These are phyloP conservation scores for Thamnophis elegans DNA, from an alignment of 2,797 vertebrate genomes.

Conservation along the genomic window DNA sequence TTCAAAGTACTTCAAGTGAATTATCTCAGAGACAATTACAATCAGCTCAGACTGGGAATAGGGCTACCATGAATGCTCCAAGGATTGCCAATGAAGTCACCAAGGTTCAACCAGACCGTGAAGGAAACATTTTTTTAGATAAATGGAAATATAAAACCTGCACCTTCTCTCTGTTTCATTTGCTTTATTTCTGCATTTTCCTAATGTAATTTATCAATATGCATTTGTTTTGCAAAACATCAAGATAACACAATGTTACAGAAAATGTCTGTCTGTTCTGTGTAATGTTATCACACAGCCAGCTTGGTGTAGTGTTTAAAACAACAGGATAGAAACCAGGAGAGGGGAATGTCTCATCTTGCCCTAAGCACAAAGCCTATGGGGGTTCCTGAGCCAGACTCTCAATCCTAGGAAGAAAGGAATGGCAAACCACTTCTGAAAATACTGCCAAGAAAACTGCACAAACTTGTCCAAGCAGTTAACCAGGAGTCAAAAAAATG, in stretches of 20 bases:
- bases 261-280: not conserved
- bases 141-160: constrained; percentile 12
- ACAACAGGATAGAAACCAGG: not conserved
- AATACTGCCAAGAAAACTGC: not conserved
- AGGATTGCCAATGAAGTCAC: not conserved
- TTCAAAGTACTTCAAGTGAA: not conserved
- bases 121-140: not conserved
- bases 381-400: not conserved
- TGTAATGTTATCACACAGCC: not conserved
- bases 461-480: not conserved
- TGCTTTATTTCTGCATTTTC: not conserved
- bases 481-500: not conserved
- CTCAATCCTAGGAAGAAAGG: not conserved
- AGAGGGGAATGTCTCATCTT: not conserved
- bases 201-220: not conserved
- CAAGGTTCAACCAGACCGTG: not conserved
- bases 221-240: not conserved
- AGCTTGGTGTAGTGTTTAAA: not conserved
- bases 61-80: not conserved
- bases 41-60: not conserved
- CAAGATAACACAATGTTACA: not conserved
- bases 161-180: constrained; percentile 12
- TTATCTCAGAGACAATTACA: not conserved
- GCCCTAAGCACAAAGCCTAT: not conserved
- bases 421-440: not conserved